Evolutionary conservation across 2,797 vertebrate genomes (phyloP).

Genomic region (Acomys russatus): DNA sequence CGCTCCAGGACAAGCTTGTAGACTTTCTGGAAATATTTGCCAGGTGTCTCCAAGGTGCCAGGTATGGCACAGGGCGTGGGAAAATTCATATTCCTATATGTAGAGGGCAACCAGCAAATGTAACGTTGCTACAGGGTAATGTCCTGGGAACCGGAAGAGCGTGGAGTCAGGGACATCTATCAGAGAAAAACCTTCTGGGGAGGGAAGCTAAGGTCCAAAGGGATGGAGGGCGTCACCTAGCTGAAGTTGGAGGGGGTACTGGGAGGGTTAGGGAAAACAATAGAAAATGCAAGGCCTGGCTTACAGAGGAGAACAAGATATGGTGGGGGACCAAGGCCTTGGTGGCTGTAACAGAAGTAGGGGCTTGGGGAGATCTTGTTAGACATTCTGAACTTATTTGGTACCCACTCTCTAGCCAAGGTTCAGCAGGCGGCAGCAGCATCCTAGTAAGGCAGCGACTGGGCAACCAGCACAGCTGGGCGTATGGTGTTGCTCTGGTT

Average conservation of each 20-base stretch:
- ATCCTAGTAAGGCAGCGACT: background rate
- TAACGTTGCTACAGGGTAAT: background rate
- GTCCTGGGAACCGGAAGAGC: background rate
- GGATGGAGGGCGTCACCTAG: background rate
- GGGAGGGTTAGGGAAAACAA: background rate
- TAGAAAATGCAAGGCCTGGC: background rate
- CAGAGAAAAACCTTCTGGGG: background rate
- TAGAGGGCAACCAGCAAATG: background rate
- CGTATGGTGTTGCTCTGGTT: background rate
- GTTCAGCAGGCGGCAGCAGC: background rate
- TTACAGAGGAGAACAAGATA: background rate
- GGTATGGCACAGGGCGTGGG: background rate
- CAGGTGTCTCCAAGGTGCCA: background rate
- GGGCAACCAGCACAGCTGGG: background rate
- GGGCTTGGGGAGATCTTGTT: background rate
- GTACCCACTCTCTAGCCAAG: background rate
- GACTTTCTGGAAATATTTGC: conserved; percentile 46
- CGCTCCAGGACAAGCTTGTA: background rate
- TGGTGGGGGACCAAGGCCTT: background rate
- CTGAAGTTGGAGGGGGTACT: background rate
- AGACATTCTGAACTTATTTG: background rate
- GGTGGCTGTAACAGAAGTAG: background rate
- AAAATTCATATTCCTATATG: background rate
- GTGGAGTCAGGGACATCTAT: background rate
- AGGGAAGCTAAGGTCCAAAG: background rate